A percentile compares a stretch with the other conserved stretches of the same genome.
Evolutionary conservation across 1,140 invertebrate genomes (phyloP).

Genomic region (Drosophila funebris): DNA sequence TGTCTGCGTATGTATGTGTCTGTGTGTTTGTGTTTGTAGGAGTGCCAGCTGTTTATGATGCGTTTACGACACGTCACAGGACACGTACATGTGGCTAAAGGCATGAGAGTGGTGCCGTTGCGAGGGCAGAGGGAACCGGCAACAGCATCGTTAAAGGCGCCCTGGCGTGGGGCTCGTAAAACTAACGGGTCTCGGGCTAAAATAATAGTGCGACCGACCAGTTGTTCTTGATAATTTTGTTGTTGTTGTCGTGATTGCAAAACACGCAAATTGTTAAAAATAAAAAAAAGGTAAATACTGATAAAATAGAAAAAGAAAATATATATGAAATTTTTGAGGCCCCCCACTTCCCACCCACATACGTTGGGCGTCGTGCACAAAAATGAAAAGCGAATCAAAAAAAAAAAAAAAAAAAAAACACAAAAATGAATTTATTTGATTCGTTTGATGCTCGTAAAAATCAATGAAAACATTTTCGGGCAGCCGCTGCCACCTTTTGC

Average conservation of each 20-base stretch:
- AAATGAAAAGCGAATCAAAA: constrained; percentile 18
- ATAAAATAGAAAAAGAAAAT: neutral
- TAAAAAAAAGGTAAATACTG: too few species aligned
- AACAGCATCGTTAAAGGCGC: constrained; percentile 35
- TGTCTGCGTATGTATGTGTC: neutral
- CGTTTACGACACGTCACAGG: constrained; percentile 68
- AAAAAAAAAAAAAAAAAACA: neutral
- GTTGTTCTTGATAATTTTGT: constrained; percentile 27
- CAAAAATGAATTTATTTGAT: constrained; percentile 71
- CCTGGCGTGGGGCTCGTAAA: constrained; percentile 25
- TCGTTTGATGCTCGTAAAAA: constrained; percentile 76
- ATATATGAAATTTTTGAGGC: neutral
- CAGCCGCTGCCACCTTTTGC: constrained; percentile 40
- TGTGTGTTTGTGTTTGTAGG: constrained; percentile 12
- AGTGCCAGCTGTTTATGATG: constrained; percentile 67
- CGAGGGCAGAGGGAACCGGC: neutral
- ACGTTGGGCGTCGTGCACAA: constrained; percentile 30
- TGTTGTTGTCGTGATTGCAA: constrained; percentile 37
- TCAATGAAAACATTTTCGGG: constrained; percentile 71
- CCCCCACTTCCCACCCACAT: constrained; percentile 13
- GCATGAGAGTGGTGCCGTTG: neutral
- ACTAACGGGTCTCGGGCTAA: constrained; percentile 31
- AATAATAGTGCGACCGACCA: constrained; percentile 27
- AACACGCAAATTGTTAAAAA: constrained; percentile 31
- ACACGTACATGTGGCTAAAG: constrained; percentile 48